phyloP scores from a whole-genome alignment of 1,140 invertebrate species.

The Homalodisca vitripennis region DNA sequence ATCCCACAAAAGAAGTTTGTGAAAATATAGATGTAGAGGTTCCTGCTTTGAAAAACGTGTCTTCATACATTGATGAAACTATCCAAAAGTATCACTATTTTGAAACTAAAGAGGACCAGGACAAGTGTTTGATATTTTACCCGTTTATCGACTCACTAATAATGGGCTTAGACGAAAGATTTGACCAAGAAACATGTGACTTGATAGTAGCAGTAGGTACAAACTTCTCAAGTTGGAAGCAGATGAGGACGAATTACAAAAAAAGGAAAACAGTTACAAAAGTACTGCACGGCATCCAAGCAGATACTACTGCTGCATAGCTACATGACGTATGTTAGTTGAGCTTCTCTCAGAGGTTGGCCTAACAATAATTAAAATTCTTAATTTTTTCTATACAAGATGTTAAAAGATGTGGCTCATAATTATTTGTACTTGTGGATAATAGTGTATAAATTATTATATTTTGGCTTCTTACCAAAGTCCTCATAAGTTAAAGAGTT shows the following conservation, averaged over 20 bases:
- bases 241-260: not conserved
- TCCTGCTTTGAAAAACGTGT: not conserved
- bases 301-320: not conserved
- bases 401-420: not conserved
- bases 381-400: not conserved
- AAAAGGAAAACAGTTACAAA: not conserved
- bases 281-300: not conserved
- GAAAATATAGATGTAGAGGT: not conserved
- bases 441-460: too few relatives aligned
- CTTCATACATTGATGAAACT: not conserved
- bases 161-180: not conserved
- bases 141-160: not conserved
- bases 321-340: not conserved
- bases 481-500: too few relatives aligned
- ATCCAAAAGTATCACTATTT: not conserved
- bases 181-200: not conserved
- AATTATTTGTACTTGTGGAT: too few relatives aligned
- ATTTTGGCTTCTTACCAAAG: too few relatives aligned
- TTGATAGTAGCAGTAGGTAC: not conserved
- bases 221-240: not conserved
- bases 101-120: not conserved
- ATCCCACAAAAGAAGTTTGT: not conserved
- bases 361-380: not conserved
- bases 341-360: not conserved
- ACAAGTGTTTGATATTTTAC: not conserved